Evolutionary conservation across 2,797 vertebrate genomes (phyloP), one percentile per base, ranked within the genome.

Genomic region (Thamnophis elegans): DNA sequence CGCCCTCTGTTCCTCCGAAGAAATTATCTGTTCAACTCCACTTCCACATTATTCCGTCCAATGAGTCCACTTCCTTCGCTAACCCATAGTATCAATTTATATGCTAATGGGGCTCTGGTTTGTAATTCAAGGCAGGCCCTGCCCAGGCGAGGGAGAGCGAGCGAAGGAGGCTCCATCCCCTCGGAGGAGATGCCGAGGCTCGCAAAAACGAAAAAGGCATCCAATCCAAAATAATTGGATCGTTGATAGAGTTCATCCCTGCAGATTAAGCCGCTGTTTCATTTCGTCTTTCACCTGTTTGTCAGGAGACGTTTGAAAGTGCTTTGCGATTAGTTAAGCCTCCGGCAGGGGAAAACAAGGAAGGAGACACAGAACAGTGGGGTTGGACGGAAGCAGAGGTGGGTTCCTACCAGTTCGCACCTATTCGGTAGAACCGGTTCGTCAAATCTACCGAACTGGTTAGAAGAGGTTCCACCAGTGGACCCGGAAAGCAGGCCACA

Each of bases 11-110:
- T 20, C 18, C 55, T 73, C 13, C 18, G 3, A 42, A 42, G 36
- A 91, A 2, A 89, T 90, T 92, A 95, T 90, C 60, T 26, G 1
- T 13, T 10, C 12, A 2, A 68, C 55, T 53, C 85, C n/a, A 68
- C 56, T 82, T 91, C 92, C 93, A 93, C 93, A 94, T 87, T 92
- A 91, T 92, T 94, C 95, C 42, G 26, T 92, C 92, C 47, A 0
- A 54, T 7, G 55, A 91, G 85, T 65, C 94, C 93, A 91, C 4
- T 0, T 92, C 93, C 93, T 90, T 95, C 28, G 4, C 91, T 88
- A 95, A 93, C 90, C 94, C 89, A n/a, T 54, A 56, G 88, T 6
- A 92, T 89, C 96, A 96, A 97, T 97, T 96, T 97, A 96, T 96
- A 97, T 97, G 97, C 90, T 96, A 97, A 97, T 97, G 0, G 0